These are phyloP conservation scores for Cheumatopsyche charites DNA, from an alignment of 1,140 invertebrate genomes.

Conservation along the genomic window DNA sequence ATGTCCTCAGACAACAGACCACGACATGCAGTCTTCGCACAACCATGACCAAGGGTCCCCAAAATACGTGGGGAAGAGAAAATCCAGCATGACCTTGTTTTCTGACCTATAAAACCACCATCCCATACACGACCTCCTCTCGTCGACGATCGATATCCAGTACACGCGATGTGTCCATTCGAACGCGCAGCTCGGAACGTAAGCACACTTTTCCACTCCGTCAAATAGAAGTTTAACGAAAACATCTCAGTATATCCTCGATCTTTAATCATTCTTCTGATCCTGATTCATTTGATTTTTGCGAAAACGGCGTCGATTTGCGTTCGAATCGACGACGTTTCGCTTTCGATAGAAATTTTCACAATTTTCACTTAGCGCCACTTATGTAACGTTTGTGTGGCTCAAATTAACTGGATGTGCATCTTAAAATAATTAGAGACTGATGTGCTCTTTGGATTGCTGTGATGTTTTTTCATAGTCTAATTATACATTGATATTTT, in stretches of 20 bases:
- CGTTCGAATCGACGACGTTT: no score
- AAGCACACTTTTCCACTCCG: neutral
- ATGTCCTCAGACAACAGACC: no score
- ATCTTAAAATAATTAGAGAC: neutral
- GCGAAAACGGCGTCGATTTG: neutral
- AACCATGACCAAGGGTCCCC: no score
- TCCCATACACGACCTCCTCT: constrained; percentile 1
- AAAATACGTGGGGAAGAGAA: neutral
- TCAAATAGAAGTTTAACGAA: neutral
- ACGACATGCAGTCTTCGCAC: no score
- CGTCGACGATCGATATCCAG: constrained; percentile 29
- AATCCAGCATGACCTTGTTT: constrained; percentile 1
- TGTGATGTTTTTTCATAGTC: no score
- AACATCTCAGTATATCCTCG: neutral
- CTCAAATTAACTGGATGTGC: neutral
- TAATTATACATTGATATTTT: no score
- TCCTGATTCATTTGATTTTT: no score
- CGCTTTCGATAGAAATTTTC: neutral
- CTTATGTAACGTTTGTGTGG: neutral
- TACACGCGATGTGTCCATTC: constrained; percentile 34
- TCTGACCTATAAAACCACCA: constrained; percentile 23
- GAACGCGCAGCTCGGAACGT: constrained; percentile 20
- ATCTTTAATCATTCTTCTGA: no score
- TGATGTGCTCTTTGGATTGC: no score
- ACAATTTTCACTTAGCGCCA: neutral